Conservation (phyloP, 2,888 invertebrate genomes). For the Notocelia uddmanniana region DNA sequence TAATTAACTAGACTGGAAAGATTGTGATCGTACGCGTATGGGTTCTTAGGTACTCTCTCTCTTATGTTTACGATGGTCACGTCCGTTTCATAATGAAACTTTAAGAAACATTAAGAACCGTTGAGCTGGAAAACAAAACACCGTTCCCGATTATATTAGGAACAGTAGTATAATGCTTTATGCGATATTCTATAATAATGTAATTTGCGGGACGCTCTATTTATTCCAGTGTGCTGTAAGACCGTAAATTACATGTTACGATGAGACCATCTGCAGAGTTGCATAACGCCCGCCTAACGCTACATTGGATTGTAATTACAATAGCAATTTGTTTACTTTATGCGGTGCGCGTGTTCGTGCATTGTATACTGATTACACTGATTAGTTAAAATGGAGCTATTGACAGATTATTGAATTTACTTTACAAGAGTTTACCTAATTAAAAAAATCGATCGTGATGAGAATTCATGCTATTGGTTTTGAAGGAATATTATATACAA, state of each 20-base stretch:
- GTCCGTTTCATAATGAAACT: neutral
- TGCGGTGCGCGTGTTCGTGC: slow-evolving; percentile 13
- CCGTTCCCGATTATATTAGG: slow-evolving; percentile 6
- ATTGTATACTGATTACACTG: slow-evolving; percentile 17
- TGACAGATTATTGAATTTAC: neutral
- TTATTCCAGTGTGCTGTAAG: slow-evolving; percentile 60
- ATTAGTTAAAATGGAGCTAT: slow-evolving; percentile 6
- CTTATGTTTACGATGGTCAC: slow-evolving; percentile 5
- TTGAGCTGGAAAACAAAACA: slow-evolving; percentile 24
- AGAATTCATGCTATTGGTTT: too few species aligned
- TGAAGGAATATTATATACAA: neutral
- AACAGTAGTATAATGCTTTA: slow-evolving; percentile 18
- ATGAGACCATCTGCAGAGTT: slow-evolving; percentile 59
- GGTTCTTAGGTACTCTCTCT: slow-evolving; percentile 20
- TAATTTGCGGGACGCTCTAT: slow-evolving; percentile 64
- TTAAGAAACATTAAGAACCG: slow-evolving; percentile 8
- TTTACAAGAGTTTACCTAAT: neutral
- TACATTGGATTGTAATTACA: slow-evolving; percentile 46
- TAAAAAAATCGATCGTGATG: neutral
- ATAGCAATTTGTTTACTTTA: slow-evolving; percentile 39
- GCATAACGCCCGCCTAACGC: slow-evolving; percentile 58
- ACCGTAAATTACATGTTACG: slow-evolving; percentile 68
- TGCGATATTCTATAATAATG: slow-evolving; percentile 49
- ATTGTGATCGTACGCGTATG: slow-evolving; percentile 54
- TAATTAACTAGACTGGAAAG: slow-evolving; percentile 68